Evolutionary conservation across 2,797 vertebrate species (phyloP).

Genomic region (Dendrocincla fuliginosa): DNA sequence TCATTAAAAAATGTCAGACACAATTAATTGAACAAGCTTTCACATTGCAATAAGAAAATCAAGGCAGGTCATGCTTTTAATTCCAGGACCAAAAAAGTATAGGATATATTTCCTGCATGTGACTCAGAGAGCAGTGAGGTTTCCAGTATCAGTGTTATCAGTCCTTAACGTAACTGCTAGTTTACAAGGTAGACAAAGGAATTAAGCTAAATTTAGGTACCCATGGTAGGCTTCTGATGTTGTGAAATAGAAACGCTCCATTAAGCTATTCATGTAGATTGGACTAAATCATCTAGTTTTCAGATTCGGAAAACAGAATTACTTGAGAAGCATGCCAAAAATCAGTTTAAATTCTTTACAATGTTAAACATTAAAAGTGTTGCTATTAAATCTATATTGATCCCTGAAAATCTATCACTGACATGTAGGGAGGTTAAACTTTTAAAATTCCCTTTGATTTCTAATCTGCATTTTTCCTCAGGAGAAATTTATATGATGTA

Average conservation of each 20-base stretch:
- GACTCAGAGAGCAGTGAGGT: neutral
- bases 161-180: neutral
- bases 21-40: neutral
- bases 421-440: neutral
- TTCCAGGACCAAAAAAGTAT: neutral
- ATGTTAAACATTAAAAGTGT: neutral
- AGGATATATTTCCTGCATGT: neutral
- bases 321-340: neutral
- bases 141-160: neutral
- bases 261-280: neutral
- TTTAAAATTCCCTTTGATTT: neutral
- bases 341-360: neutral
- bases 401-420: neutral
- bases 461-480: neutral
- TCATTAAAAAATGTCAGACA: neutral
- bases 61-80: neutral
- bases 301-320: neutral
- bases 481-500: neutral
- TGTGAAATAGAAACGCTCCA: neutral
- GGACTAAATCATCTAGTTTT: neutral
- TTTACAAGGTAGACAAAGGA: neutral
- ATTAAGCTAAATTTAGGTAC: neutral
- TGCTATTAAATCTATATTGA: neutral
- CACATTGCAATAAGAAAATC: neutral
- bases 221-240: neutral